phyloP scores from a whole-genome alignment of 2,797 vertebrate species.

The Siniperca scherzeri region DNA sequence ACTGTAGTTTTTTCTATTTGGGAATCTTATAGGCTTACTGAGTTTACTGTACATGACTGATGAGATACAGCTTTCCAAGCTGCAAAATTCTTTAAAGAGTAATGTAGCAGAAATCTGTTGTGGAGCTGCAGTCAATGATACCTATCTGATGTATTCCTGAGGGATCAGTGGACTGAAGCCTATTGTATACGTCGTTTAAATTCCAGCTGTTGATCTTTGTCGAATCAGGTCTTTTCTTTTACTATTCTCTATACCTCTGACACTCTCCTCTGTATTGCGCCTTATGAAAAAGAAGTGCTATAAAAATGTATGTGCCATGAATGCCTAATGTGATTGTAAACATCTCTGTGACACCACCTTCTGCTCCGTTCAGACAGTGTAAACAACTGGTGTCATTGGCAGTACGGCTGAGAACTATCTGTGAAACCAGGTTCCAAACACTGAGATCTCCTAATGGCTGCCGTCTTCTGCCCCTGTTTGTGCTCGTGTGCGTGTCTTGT shows the following conservation, averaged over 20 bases:
- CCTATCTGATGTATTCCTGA: conserved; percentile 59
- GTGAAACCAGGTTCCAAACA: conserved; percentile 65
- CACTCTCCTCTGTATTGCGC: conserved; percentile 20
- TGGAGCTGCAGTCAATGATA: conserved; percentile 58
- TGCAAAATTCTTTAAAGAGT: conserved; percentile 50
- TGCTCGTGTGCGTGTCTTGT: conserved; percentile 48
- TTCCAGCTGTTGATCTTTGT: conserved; percentile 69
- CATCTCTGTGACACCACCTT: conserved; percentile 43
- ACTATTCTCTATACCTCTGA: conserved; percentile 39
- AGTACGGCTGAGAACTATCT: conserved; percentile 34
- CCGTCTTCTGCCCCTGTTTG: conserved; percentile 52
- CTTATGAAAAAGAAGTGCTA: conserved; percentile 46
- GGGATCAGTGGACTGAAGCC: conserved; percentile 49
- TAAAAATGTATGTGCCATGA: conserved; percentile 46
- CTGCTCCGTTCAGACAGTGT: conserved; percentile 42
- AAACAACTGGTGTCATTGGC: conserved; percentile 59
- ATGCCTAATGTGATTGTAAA: conserved; percentile 56
- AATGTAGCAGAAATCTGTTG: conserved; percentile 61
- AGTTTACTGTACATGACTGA: conserved; percentile 44
- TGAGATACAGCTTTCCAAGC: conserved; percentile 43
- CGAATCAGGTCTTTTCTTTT: conserved; percentile 44
- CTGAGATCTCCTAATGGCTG: conserved; percentile 61
- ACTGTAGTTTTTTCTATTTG: conserved; percentile 18
- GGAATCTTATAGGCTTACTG: conserved; percentile 42
- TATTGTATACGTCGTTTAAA: conserved; percentile 42